phyloP scores from a whole-genome alignment of 2,888 invertebrate species.

The Scaptomyza tumidula region DNA sequence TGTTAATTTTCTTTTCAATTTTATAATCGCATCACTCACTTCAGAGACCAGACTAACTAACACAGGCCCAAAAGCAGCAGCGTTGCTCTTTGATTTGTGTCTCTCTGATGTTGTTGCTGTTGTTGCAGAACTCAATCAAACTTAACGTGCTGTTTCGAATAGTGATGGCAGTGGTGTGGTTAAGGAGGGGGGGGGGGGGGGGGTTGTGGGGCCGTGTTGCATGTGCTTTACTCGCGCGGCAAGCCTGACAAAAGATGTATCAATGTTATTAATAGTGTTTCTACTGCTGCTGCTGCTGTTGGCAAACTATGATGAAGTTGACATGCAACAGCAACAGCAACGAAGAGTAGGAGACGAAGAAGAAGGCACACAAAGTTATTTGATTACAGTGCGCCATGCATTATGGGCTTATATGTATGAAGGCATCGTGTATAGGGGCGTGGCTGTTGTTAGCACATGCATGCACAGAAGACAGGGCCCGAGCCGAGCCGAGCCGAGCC shows the following conservation, averaged over 20 bases:
- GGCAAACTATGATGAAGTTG: constrained; percentile 69
- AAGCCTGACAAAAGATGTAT: constrained; percentile 71
- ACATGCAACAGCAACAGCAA: constrained; percentile 19
- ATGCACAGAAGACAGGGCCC: constrained; percentile 2
- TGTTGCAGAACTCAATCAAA: constrained; percentile 52
- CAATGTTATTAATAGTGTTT: constrained; percentile 78
- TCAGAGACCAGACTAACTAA: constrained; percentile 21
- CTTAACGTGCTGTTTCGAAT: constrained; percentile 14
- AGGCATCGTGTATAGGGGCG: constrained; percentile 11
- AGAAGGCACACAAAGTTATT: constrained; percentile 55
- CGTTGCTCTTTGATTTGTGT: constrained; percentile 48
- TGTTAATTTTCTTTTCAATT: constrained; percentile 63
- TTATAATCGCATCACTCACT: constrained; percentile 70
- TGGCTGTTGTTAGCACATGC: constrained; percentile 7
- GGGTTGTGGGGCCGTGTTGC: constrained; percentile 15
- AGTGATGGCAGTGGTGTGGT: background rate
- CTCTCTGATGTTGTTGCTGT: background rate
- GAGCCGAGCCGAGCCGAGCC: no score
- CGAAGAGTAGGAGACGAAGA: constrained; percentile 19
- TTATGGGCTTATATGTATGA: constrained; percentile 25
- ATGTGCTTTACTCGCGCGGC: constrained; percentile 27
- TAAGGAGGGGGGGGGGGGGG: background rate
- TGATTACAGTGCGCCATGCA: constrained; percentile 58
- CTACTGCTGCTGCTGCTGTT: constrained; percentile 6
- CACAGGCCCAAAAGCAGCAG: constrained; percentile 20